Conservation (phyloP, 1,140 invertebrate species). For the Cotesia typhae region DNA sequence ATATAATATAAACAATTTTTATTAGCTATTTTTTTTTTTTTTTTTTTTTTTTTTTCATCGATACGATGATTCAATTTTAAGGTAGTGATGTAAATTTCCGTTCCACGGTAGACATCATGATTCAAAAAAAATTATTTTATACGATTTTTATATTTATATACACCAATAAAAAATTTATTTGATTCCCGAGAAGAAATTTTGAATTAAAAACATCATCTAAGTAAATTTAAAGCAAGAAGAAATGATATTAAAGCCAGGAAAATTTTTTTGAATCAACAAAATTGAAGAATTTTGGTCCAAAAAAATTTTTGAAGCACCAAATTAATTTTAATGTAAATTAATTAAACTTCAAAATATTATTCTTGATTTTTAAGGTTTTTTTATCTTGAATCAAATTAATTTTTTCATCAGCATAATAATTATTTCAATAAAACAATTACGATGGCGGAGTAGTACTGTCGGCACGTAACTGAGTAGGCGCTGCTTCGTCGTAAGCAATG, state of each 20-base stretch:
- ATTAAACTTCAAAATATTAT: too few relatives aligned
- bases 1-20: not conserved
- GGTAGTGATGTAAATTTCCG: slow-evolving; percentile 26
- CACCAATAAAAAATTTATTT: too few relatives aligned
- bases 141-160: not conserved
- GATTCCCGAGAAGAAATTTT: too few relatives aligned
- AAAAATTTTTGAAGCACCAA: too few relatives aligned
- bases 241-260: too few relatives aligned
- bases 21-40: not conserved
- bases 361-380: too few relatives aligned
- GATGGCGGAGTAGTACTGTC: slow-evolving; percentile 67
- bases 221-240: too few relatives aligned
- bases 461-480: slow-evolving; percentile 70
- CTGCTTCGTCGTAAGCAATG: slow-evolving; percentile 89
- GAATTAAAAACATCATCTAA: too few relatives aligned
- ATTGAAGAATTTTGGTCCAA: too few relatives aligned
- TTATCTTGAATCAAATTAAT: not conserved
- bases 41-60: slow-evolving; percentile 6
- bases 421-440: slow-evolving; percentile 40
- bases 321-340: too few relatives aligned
- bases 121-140: slow-evolving; percentile 11
- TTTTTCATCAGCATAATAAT: slow-evolving; percentile 1
- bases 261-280: too few relatives aligned
- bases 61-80: slow-evolving; percentile 28
- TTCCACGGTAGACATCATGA: slow-evolving; percentile 7